Percentiles rank a stretch among this genome's conserved stretches.
These are phyloP conservation scores for Cyclophora punctaria DNA, from an alignment of 2,888 invertebrate genomes.

Conservation along the genomic window DNA sequence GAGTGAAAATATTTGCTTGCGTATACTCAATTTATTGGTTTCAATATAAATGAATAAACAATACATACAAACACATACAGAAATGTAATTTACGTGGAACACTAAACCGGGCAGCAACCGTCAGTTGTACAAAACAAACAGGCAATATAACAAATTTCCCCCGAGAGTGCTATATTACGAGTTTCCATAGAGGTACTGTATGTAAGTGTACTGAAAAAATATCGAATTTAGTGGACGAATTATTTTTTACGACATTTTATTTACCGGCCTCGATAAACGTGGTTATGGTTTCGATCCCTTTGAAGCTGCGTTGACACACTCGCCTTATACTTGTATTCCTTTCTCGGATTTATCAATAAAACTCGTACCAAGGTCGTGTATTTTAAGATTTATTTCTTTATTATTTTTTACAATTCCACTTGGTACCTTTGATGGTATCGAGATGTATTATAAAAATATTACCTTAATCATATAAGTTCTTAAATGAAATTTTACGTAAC, in stretches of 20 bases:
- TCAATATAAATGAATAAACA: conserved; percentile 19
- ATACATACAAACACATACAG: conserved; percentile 30
- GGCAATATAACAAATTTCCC: conserved; percentile 66
- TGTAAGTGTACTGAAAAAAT: conserved; percentile 31
- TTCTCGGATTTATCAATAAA: too few relatives aligned
- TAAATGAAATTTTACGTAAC: too few relatives aligned
- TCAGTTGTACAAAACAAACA: conserved; percentile 59
- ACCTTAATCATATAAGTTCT: too few relatives aligned
- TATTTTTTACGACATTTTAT: conserved; percentile 15
- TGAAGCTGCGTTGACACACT: background rate
- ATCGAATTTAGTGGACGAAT: conserved; percentile 25
- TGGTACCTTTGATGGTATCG: too few relatives aligned
- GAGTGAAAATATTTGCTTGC: background rate
- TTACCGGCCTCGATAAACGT: background rate
- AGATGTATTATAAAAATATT: too few relatives aligned
- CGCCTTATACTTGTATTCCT: too few relatives aligned
- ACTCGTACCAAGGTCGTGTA: too few relatives aligned
- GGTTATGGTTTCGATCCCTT: background rate
- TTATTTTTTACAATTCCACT: too few relatives aligned
- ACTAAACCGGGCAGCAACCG: conserved; percentile 41
- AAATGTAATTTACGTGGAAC: conserved; percentile 40
- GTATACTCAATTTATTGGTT: conserved; percentile 1
- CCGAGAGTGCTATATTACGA: conserved; percentile 52
- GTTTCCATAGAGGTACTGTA: conserved; percentile 45
- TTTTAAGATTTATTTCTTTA: too few relatives aligned